These are phyloP conservation scores for Dasysyrphus albostriatus DNA, from an alignment of 2,888 invertebrate genomes.

Conservation along the genomic window DNA sequence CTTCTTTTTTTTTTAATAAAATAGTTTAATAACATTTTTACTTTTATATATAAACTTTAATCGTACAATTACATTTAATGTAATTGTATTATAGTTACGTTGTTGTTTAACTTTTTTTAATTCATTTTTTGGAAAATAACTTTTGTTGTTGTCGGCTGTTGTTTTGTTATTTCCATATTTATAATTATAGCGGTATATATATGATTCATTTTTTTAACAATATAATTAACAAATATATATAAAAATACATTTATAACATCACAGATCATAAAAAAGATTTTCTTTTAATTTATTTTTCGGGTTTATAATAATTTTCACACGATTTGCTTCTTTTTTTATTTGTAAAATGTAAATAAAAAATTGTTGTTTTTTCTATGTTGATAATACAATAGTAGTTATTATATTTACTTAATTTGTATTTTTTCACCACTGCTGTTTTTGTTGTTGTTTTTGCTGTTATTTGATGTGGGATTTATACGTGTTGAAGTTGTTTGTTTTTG, in stretches of 20 bases:
- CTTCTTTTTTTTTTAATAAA: conserved; percentile 67
- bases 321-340: conserved; percentile 56
- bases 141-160: conserved; percentile 63
- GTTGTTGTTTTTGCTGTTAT: not conserved
- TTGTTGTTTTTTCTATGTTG: conserved; percentile 36
- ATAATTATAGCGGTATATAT: conserved; percentile 74
- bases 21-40: conserved; percentile 72
- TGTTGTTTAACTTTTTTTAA: conserved; percentile 50
- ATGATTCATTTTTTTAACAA: conserved; percentile 76
- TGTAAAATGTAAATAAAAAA: conserved; percentile 76
- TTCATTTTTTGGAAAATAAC: conserved; percentile 69
- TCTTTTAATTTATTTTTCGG: conserved; percentile 68
- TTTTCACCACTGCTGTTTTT: conserved; percentile 40
- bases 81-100: conserved; percentile 48
- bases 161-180: conserved; percentile 67
- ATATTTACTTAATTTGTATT: conserved; percentile 18
- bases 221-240: conserved; percentile 80
- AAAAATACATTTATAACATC: conserved; percentile 80
- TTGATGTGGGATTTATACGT: conserved; percentile 44
- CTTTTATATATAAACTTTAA: conserved; percentile 57
- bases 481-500: conserved; percentile 32
- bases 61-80: conserved; percentile 68
- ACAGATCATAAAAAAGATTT: conserved; percentile 79
- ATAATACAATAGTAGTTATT: conserved; percentile 31
- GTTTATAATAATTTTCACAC: conserved; percentile 60